phyloP scores from a whole-genome alignment of 2,113 vertebrate species.

The Zosterops japonicus region DNA sequence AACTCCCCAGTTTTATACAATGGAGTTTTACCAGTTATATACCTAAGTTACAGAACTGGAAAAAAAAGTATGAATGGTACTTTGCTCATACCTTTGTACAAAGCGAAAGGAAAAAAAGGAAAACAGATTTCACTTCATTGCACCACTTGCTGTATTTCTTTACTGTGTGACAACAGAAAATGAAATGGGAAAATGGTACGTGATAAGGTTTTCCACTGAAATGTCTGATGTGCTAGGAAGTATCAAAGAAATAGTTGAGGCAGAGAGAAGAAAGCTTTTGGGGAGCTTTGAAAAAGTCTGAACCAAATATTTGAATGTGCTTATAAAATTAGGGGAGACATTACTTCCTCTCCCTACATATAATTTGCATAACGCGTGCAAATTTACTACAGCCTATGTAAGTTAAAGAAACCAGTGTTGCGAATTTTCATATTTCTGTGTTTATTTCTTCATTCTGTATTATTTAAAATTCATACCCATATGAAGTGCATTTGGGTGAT shows the following conservation, averaged over 20 bases:
- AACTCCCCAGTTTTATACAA: neutral
- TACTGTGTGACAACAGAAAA: neutral
- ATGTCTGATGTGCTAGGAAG: neutral
- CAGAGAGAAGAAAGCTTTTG: neutral
- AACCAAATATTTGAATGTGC: neutral
- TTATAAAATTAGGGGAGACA: neutral
- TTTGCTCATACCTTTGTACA: neutral
- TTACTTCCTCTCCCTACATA: neutral
- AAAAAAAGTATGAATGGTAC: neutral
- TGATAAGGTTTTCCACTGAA: slow-evolving; percentile 1
- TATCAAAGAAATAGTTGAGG: neutral
- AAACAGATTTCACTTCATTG: neutral
- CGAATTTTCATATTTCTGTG: neutral
- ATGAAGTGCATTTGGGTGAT: rapidly evolving
- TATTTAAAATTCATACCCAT: neutral
- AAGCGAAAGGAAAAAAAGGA: neutral
- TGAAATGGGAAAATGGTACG: neutral
- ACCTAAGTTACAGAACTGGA: neutral
- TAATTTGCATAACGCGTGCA: neutral
- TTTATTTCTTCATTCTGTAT: neutral
- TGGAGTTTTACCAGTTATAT: neutral
- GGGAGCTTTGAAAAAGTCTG: neutral
- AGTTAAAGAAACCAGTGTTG: neutral
- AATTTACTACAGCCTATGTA: neutral
- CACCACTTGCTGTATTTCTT: neutral